Evolutionary conservation across 2,797 vertebrate genomes (phyloP).

Genomic region (Antrozous pallidus): DNA sequence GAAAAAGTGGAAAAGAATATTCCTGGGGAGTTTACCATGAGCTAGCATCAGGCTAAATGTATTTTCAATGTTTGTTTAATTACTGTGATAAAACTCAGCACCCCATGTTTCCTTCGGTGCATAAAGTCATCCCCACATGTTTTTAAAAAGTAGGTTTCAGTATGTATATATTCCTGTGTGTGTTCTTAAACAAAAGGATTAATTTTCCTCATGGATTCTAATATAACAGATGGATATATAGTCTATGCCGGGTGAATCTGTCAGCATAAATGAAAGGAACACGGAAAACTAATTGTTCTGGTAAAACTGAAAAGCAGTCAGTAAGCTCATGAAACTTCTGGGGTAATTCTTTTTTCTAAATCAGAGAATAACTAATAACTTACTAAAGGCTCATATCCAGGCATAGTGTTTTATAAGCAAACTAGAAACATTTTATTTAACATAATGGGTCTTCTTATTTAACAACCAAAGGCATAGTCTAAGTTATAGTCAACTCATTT

Average conservation of each 20-base stretch:
- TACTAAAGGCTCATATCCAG: neutral
- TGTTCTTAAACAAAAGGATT: conserved; percentile 10
- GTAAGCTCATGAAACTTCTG: neutral
- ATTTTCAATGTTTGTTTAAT: conserved; percentile 7
- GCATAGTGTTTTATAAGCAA: neutral
- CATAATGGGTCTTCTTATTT: neutral
- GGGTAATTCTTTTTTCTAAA: neutral
- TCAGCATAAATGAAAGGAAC: conserved; percentile 15
- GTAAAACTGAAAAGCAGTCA: conserved; percentile 25
- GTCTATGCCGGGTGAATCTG: neutral
- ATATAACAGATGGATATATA: neutral
- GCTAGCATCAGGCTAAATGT: neutral
- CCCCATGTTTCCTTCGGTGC: neutral
- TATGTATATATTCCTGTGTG: neutral
- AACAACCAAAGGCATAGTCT: neutral
- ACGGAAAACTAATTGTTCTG: neutral
- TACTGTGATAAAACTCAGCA: neutral
- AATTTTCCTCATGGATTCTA: conserved; percentile 8
- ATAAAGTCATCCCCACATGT: neutral
- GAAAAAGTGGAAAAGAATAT: neutral
- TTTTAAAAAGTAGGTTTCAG: neutral
- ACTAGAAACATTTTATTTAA: neutral
- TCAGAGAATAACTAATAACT: neutral
- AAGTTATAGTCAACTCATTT: neutral
- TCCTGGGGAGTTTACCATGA: neutral